phyloP scores from a whole-genome alignment of 2,888 invertebrate species.

The Nesidiocoris tenuis region DNA sequence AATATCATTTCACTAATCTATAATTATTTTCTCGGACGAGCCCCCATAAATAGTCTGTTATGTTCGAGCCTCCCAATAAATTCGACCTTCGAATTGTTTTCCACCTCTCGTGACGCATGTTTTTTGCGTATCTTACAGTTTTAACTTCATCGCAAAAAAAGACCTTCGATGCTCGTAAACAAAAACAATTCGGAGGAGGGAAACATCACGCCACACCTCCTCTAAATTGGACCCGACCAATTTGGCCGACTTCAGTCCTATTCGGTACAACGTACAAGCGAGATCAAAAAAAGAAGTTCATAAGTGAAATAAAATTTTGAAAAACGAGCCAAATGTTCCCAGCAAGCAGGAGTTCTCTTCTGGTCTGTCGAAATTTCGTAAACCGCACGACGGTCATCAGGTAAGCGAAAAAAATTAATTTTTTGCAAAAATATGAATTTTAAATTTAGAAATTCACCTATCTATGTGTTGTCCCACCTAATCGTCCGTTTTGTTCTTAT shows the following conservation, averaged over 20 bases:
- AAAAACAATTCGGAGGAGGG: constrained; percentile 15
- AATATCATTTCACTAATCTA: too few relatives aligned
- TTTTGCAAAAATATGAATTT: neutral
- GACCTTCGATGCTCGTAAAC: neutral
- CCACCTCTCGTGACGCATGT: neutral
- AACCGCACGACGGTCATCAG: constrained; percentile 19
- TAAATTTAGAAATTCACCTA: too few relatives aligned
- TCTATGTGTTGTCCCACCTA: neutral
- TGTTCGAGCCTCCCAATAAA: neutral
- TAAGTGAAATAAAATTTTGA: too few relatives aligned
- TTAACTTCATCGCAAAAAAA: too few relatives aligned
- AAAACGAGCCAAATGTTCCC: neutral
- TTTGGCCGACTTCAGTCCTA: too few relatives aligned
- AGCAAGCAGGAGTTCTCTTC: neutral
- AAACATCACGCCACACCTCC: neutral
- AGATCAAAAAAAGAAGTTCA: too few relatives aligned
- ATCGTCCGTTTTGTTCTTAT: neutral
- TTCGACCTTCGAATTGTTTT: constrained; percentile 24
- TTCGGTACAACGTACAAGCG: too few relatives aligned
- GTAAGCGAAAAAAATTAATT: neutral
- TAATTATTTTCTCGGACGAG: neutral
- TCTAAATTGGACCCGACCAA: too few relatives aligned
- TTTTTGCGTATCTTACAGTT: constrained; percentile 13
- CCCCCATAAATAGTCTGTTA: neutral
- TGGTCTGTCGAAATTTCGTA: constrained; percentile 20